phyloP scores from a whole-genome alignment of 2,113 vertebrate species.

The Platichthys flesus region DNA sequence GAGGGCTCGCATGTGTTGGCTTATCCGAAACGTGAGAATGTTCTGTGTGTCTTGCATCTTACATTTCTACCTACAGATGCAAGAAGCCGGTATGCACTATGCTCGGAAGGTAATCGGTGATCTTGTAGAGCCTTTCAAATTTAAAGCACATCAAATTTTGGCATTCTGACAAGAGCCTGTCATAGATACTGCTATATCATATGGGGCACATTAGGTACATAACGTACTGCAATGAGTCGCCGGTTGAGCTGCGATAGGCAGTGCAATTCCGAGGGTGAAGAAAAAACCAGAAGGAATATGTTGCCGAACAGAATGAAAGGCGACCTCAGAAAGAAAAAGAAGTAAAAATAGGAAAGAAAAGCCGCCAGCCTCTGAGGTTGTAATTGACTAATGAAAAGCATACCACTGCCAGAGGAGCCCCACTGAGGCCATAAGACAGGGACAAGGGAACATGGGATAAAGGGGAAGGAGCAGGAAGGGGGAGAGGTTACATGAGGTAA shows the following conservation, averaged over 20 bases:
- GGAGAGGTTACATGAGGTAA: constrained; percentile 55
- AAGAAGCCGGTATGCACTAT: neutral
- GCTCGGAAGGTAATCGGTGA: constrained; percentile 19
- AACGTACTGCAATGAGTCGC: neutral
- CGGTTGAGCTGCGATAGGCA: constrained; percentile 19
- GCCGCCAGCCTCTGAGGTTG: constrained; percentile 24
- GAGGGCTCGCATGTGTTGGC: constrained; percentile 46
- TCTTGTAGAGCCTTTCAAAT: constrained; percentile 30
- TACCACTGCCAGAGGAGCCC: constrained; percentile 8
- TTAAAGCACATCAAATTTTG: constrained; percentile 23
- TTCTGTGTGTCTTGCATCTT: too few relatives aligned
- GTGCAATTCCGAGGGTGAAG: constrained; percentile 1
- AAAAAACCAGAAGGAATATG: neutral
- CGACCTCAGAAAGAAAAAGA: constrained; percentile 8
- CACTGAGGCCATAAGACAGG: constrained; percentile 14
- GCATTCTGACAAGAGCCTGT: constrained; percentile 22
- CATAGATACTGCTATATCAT: neutral
- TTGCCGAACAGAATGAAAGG: constrained; percentile 12
- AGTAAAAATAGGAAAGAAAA: constrained; percentile 28
- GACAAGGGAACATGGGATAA: neutral
- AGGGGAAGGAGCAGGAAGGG: constrained; percentile 6
- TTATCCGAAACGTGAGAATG: constrained; percentile 17
- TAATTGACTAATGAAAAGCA: constrained; percentile 60
- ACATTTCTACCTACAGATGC: constrained; percentile 37
- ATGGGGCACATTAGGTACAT: constrained; percentile 12